Evolutionary conservation across 2,113 vertebrate species (phyloP), one percentile per base, ranked within the genome.

Genomic region (Pundamilia nyererei): DNA sequence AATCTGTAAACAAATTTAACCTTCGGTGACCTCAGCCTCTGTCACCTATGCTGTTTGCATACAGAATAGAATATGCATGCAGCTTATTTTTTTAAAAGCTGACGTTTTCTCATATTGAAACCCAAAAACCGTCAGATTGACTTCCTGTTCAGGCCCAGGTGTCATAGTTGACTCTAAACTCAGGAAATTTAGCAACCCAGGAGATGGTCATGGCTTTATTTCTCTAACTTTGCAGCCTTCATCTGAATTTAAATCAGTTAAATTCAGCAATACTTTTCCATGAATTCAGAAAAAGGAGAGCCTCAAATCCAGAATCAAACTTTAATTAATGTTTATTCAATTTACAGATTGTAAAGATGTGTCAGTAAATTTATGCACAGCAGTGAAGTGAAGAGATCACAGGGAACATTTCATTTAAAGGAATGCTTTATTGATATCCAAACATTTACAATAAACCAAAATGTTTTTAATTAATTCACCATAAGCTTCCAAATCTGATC

Each of bases 351-450:
- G 2, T 11, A 29, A 75, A 29, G 6, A 7, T 31, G 24, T 7
- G 24, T 49, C 14, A 29, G 0, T 29, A 47, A 47, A 29, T 19
- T 49, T 0, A 7, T 31, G 14, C 1, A 49, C 9, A 47, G 38
- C 38, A 75, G 9, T 49, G 4, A 77, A 49, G 24, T 29, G 21
- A 47, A 19, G 9, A 33, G 31, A 84, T n/a, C 49, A 62, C n/a
- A 81, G 26, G 35, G 29, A 35, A 65, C 8, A 0, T 17, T 9
- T 94, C 55, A 88, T 96, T 96, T 96, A 92, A 96, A 96, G 93
- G 94, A 96, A 96, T 96, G 96, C 92, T 96, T 97, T 96, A 97
- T 96, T 97, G 93, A 96, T 96, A 95, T 93, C 92, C 93, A 94
- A 93, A 95, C 95, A 95, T 92, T 87, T 85, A 95, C 87, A 93